Evolutionary conservation across 2,797 vertebrate species (phyloP).

Genomic region (Chaenodraco wilsoni): DNA sequence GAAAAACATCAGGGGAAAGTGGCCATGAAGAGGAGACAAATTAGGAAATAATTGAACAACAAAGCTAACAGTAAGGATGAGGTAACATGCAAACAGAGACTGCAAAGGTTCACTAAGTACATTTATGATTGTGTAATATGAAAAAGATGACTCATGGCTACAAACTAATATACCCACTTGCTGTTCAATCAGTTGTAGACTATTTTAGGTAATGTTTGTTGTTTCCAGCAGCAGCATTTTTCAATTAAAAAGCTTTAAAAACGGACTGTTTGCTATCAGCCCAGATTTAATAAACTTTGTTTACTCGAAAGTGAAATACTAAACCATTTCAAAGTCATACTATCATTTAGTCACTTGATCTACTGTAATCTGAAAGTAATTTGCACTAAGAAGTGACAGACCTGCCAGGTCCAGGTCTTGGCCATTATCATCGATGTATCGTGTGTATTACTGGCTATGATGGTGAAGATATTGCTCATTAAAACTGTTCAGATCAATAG

Average conservation of each 20-base stretch:
- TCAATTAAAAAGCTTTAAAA: background rate
- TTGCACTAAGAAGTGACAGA: background rate
- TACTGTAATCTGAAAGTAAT: background rate
- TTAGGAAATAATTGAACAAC: background rate
- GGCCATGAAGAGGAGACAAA: conserved; percentile 12
- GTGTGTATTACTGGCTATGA: conserved; percentile 2
- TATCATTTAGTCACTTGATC: background rate
- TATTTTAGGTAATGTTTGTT: too few relatives aligned
- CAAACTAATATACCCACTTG: background rate
- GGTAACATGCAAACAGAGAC: conserved; percentile 12
- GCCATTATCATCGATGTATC: conserved; percentile 2
- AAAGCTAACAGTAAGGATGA: conserved; percentile 12
- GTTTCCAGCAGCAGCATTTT: conserved; percentile 3
- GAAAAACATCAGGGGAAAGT: conserved; percentile 11
- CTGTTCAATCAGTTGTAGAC: too few relatives aligned
- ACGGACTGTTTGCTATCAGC: background rate
- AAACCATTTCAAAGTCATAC: background rate
- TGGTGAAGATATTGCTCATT: conserved; percentile 7
- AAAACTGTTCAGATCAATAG: conserved; percentile 23
- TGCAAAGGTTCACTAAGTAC: background rate
- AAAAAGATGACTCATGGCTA: background rate
- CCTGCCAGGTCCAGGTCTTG: background rate
- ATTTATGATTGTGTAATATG: background rate
- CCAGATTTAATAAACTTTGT: background rate
- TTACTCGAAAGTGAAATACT: background rate